Base-by-base conservation (phyloP, 1,140 invertebrate species). In the Galendromus occidentalis region DNA sequence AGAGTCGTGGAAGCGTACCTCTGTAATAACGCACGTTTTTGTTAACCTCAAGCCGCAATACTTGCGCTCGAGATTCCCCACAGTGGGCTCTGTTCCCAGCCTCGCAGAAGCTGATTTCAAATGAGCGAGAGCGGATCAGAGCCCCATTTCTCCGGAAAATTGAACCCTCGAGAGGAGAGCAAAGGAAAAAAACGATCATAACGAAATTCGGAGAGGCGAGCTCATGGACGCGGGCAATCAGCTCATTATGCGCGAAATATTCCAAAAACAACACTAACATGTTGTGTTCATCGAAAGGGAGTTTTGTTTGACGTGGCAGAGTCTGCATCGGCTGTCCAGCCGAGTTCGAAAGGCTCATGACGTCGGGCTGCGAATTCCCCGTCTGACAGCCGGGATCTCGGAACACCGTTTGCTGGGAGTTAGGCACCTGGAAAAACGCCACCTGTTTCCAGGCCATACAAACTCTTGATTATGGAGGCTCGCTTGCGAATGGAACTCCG, bases 401-500 rank as follows among this genome's bases (percentile, higher is more conserved):
- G 51, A 59, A 33, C 51, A 59, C 51, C 51, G 51, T 59, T 59
- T 59, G 51, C 51, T 59, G 51, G 51, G 14, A 17, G 51, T 59
- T 59, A 29, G 51, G 51, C 51, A 59, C 51, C 51, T 59, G 51
- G 33, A 59, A 59, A 25, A 59, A 33, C 51, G 51, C 22, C 51
- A 59, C 51, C 51, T 59, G 22, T 59, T 59, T 25, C 22, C 51
- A 59, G 51, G 33, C 33, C 25, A 59, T 25, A 29, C 25, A n/a
- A 59, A 17, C 25, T 59, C 14, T 5, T 59, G 33, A 39, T 39
- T 39, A 39, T 39, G 33, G 33, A 39, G n/a, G n/a, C n/a, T n/a
- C n/a, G n/a, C n/a, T n/a, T n/a, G n/a, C n/a, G n/a, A 39, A 39
- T 39, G 33, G 33, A 39, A 39, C 9, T 39, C 9, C 33, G 33